Evolutionary conservation across 2,888 invertebrate species (phyloP).

Genomic region (Catocala fraxini): DNA sequence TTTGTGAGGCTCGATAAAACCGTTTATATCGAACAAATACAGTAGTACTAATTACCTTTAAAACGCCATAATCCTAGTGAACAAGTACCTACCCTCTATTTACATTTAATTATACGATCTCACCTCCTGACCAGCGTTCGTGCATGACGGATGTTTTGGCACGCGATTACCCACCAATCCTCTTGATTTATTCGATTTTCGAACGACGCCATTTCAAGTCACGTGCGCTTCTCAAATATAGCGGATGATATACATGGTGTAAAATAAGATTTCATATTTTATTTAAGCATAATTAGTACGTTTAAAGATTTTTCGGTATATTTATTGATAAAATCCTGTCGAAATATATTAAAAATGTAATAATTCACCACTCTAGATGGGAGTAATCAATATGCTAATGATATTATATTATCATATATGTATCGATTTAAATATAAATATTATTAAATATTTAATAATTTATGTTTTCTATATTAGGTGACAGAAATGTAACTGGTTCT

Average conservation of each 20-base stretch:
- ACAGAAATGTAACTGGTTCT: neutral
- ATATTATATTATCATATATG: slow-evolving; percentile 21
- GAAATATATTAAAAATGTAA: no score
- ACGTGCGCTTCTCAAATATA: slow-evolving; percentile 76
- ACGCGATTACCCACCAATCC: slow-evolving; percentile 81
- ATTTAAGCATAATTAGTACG: neutral
- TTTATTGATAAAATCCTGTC: no score
- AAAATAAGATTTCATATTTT: slow-evolving; percentile 2
- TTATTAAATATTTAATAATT: neutral
- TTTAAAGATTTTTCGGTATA: no score
- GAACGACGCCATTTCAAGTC: slow-evolving; percentile 78
- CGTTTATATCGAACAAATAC: neutral
- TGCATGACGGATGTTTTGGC: slow-evolving; percentile 62
- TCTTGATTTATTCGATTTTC: slow-evolving; percentile 82
- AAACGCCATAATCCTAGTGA: slow-evolving; percentile 12
- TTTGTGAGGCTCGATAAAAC: no score
- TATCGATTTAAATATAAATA: slow-evolving; percentile 23
- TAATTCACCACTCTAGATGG: slow-evolving; percentile 19
- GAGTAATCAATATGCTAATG: slow-evolving; percentile 43
- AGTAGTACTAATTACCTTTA: slow-evolving; percentile 15
- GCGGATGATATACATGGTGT: slow-evolving; percentile 61
- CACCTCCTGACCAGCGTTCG: slow-evolving; percentile 35
- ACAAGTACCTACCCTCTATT: slow-evolving; percentile 48
- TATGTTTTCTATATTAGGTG: neutral
- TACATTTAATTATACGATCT: slow-evolving; percentile 51